A percentile compares a stretch with the other conserved stretches of the same genome.
phyloP scores from a whole-genome alignment of 2,113 vertebrate genomes.

The Ailuropoda melanoleuca region DNA sequence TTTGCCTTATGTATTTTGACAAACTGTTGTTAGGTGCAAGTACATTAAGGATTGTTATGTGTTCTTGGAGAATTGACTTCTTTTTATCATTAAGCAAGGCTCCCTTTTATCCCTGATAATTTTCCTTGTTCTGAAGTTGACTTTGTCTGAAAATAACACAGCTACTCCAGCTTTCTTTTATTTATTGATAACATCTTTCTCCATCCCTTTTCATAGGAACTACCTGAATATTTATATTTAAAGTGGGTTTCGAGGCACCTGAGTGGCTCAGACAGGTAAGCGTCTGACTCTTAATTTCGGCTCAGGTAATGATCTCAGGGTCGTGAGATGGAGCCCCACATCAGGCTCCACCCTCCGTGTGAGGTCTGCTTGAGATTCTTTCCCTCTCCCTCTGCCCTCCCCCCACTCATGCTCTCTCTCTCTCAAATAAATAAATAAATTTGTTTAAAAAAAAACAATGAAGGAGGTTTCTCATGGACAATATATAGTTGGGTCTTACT shows the following conservation, averaged over 20 bases:
- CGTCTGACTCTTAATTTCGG: neutral
- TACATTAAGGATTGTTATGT: neutral
- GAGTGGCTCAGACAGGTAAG: neutral
- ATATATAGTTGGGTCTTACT: neutral
- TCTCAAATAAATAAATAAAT: neutral
- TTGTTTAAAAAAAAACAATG: neutral
- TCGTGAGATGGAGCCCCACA: neutral
- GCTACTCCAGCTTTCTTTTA: neutral
- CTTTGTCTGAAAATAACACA: conserved; percentile 21
- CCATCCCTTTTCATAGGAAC: neutral
- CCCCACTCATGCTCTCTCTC: neutral
- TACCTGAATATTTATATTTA: neutral
- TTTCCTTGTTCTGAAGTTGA: neutral
- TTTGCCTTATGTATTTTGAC: conserved; percentile 1
- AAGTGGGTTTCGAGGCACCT: neutral
- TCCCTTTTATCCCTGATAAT: neutral
- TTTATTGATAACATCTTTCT: neutral
- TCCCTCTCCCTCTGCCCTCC: neutral
- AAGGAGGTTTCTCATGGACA: neutral
- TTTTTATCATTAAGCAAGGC: neutral
- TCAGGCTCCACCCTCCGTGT: neutral
- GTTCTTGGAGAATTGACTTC: neutral
- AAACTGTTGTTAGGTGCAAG: neutral
- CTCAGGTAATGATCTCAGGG: neutral
- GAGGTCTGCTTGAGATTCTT: neutral